Conservation (phyloP, 2,797 vertebrate species). For the Mionectes olivaceus region DNA sequence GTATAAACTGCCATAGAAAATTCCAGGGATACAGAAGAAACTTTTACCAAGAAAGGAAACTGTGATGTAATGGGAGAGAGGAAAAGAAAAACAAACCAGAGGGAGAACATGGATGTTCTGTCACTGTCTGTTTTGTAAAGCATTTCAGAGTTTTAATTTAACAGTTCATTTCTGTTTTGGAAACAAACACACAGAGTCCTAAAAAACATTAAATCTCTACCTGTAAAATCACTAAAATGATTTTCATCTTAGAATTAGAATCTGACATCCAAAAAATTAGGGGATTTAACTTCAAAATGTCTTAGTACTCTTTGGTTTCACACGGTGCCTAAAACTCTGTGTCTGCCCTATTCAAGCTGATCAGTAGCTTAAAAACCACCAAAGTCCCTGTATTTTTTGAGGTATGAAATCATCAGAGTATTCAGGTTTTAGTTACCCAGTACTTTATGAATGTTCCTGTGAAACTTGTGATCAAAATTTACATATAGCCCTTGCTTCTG, state of each 20-base stretch:
- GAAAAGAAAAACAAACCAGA: neutral
- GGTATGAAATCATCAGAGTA: neutral
- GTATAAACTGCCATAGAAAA: conserved; percentile 4
- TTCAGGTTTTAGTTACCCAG: neutral
- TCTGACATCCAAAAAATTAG: neutral
- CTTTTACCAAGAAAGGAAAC: conserved; percentile 45
- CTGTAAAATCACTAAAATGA: neutral
- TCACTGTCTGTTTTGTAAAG: neutral
- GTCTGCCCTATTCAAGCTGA: neutral
- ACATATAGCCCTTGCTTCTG: neutral
- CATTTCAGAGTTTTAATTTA: neutral
- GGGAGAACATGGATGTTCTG: neutral
- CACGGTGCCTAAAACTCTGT: neutral
- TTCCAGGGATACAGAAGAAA: neutral
- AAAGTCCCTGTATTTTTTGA: neutral
- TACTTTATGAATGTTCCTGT: neutral
- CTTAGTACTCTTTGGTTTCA: neutral
- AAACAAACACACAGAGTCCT: neutral
- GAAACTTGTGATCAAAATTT: neutral
- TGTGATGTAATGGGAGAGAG: neutral
- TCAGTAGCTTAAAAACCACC: neutral
- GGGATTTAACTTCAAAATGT: neutral
- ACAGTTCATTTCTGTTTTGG: neutral
- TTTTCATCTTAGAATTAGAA: neutral
- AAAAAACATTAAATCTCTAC: neutral